These are phyloP conservation scores for Spea bombifrons DNA, from an alignment of 2,113 vertebrate genomes.

Conservation along the genomic window DNA sequence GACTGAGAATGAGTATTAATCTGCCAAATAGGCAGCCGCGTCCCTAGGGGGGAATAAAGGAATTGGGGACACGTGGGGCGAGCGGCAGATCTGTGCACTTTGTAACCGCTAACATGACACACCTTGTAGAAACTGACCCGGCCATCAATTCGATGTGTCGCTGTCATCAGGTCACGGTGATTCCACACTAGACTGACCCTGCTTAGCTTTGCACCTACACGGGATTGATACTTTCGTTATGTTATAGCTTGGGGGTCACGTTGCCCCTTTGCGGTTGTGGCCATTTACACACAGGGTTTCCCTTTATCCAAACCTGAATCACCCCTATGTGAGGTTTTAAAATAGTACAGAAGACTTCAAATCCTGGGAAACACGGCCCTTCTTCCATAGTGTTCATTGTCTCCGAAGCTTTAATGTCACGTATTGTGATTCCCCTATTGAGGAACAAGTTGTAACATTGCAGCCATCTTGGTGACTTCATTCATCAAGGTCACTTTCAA, in stretches of 20 bases:
- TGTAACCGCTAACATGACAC: conserved; percentile 29
- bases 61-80: neutral
- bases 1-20: conserved; percentile 39
- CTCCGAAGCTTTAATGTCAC: no score
- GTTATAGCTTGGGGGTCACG: neutral
- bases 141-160: conserved; percentile 8
- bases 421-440: no score
- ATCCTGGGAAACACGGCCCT: no score
- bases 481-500: no score
- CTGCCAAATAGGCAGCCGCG: conserved; percentile 35
- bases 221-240: neutral
- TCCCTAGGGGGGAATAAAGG: conserved; percentile 4
- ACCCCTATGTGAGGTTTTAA: no score
- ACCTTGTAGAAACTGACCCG: conserved; percentile 16
- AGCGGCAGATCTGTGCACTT: conserved; percentile 14
- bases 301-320: no score
- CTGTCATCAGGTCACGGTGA: conserved; percentile 1
- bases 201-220: neutral
- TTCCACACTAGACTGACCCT: neutral
- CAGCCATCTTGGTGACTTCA: no score
- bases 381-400: no score
- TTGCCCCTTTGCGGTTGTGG: neutral
- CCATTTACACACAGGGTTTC: no score
- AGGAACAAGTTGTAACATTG: no score
- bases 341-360: no score